Base-by-base conservation (phyloP, 92 coral and sea anemone species). In the Epizoanthus rinbou region DNA sequence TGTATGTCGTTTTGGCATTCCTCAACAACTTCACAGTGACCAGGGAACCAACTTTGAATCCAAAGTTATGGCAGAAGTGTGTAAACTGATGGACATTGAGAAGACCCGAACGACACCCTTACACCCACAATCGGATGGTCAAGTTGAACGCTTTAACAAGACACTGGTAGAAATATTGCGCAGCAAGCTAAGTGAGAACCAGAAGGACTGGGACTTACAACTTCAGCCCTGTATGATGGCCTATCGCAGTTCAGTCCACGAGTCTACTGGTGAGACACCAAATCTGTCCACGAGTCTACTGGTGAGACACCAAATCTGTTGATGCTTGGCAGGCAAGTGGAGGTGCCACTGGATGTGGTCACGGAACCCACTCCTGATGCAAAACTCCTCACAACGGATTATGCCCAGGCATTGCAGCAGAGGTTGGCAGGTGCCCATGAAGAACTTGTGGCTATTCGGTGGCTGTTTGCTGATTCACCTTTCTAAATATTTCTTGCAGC, bases 1-100 rank as follows among this genome's bases (percentile, higher is more conserved):
- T 81, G 82, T 91, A 76, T 86, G 95, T 56, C 88, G 89, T 21
- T 89, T 89, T 57, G 89, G 95, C 14, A 91, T 91, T 41, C 83
- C 89, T 4, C 31, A 83, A 7, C 76, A 88, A 57, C 85, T 87
- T 25, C 86, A 90, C 73, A 90, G 85, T 23, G 85, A 89, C 79
- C 93, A 89, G 83, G 93, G 90, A 8, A 41, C 84, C 21, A 87
- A 86, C 82, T 89, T 86, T 70, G 90, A 89, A 68, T 89, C 90
- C 17, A 74, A 83, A 45, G 94, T 91, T 25, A 85, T 86, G 87
- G 47, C 80, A 19, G 94, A 91, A 56, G 80, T 91, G 8, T 87
- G 89, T 54, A 85, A 83, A 76, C 85, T 91, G 35, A 35, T 91
- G 80, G 87, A 85, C 89, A 81, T 85, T 52, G 91, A 89, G 19